Conservation (phyloP, 2,888 invertebrate genomes). For the Pimpla rufipes region DNA sequence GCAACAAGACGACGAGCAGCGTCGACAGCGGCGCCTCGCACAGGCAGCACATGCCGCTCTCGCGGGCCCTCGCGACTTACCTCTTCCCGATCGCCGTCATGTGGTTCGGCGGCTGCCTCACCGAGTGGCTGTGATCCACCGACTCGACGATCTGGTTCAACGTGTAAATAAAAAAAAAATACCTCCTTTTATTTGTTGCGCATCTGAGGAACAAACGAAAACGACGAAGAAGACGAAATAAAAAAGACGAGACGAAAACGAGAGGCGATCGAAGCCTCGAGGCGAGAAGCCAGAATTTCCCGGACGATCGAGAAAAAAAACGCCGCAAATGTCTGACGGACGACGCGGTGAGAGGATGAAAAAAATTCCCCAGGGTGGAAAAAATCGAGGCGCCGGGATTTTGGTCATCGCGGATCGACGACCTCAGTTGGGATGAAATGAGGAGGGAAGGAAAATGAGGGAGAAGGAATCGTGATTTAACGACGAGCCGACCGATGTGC, state of each 20-base stretch:
- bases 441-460: neutral
- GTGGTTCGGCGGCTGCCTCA: slow-evolving; percentile 94
- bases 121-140: slow-evolving; percentile 92
- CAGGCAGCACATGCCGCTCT: slow-evolving; percentile 86
- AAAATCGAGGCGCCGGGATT: too few relatives aligned
- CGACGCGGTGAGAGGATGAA: too few relatives aligned
- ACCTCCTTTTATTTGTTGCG: slow-evolving; percentile 58
- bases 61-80: slow-evolving; percentile 90
- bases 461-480: slow-evolving; percentile 4
- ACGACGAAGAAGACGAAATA: too few relatives aligned
- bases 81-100: slow-evolving; percentile 93
- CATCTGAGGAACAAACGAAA: slow-evolving; percentile 53
- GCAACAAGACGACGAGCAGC: slow-evolving; percentile 81
- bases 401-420: slow-evolving; percentile 19
- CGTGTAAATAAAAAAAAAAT: slow-evolving; percentile 73
- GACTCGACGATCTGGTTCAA: slow-evolving; percentile 64
- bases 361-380: too few relatives aligned
- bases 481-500: slow-evolving; percentile 65
- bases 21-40: slow-evolving; percentile 81
- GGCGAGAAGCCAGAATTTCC: too few relatives aligned
- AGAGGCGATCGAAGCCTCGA: too few relatives aligned
- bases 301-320: too few relatives aligned
- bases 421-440: slow-evolving; percentile 47
- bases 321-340: too few relatives aligned
- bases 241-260: too few relatives aligned